Evolutionary conservation across 2,113 vertebrate species (phyloP).

Genomic region (Corythornis cristatus): DNA sequence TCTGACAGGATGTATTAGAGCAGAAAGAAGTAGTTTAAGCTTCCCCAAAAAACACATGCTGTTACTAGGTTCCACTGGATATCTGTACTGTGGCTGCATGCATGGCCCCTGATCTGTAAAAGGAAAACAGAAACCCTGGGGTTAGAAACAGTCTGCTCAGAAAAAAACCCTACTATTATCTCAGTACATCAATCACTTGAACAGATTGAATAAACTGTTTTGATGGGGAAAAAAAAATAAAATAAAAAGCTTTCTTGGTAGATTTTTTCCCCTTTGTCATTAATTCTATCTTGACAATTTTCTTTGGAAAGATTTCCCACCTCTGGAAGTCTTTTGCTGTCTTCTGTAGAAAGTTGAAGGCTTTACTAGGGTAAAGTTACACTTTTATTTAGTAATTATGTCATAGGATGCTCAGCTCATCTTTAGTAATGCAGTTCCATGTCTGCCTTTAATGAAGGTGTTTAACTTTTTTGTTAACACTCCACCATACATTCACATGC

Average conservation of each 20-base stretch:
- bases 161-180: background rate
- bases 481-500: no score
- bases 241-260: background rate
- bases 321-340: background rate
- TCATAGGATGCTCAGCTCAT: background rate
- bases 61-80: background rate
- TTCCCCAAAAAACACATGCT: background rate
- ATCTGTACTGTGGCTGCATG: background rate
- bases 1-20: background rate
- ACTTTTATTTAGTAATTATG: background rate
- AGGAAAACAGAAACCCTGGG: background rate
- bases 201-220: background rate
- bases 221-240: background rate
- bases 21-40: background rate
- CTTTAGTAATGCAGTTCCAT: background rate
- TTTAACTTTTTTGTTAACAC: no score
- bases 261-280: background rate
- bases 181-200: background rate
- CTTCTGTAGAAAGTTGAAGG: background rate
- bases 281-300: background rate
- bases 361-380: background rate
- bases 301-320: background rate
- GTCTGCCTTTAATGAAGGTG: no score
- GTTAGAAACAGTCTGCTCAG: background rate
- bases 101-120: background rate